These are phyloP conservation scores for Blastobasis adustella DNA, from an alignment of 2,888 invertebrate species.

Conservation along the genomic window DNA sequence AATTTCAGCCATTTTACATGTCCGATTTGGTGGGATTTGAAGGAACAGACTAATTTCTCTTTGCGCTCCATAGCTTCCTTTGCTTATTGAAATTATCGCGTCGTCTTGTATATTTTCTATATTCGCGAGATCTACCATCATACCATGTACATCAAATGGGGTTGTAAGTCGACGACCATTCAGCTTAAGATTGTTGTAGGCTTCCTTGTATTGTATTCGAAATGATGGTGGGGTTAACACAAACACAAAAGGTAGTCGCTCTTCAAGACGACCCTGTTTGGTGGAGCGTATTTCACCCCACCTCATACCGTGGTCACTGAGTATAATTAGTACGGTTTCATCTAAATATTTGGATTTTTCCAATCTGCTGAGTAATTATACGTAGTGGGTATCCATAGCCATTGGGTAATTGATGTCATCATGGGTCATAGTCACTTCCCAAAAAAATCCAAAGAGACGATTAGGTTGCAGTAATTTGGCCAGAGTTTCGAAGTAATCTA, in stretches of 20 bases:
- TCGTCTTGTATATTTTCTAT: slow-evolving; percentile 31
- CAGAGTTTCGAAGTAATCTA: slow-evolving; percentile 65
- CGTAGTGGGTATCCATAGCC: slow-evolving; percentile 77
- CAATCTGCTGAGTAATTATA: slow-evolving; percentile 65
- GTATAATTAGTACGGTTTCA: slow-evolving; percentile 76
- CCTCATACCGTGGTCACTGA: slow-evolving; percentile 91
- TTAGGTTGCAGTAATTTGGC: too few species aligned
- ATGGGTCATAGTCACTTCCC: slow-evolving; percentile 85
- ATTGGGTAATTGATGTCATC: slow-evolving; percentile 83
- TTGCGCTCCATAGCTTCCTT: slow-evolving; percentile 31
- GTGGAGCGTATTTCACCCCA: slow-evolving; percentile 85
- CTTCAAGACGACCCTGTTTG: slow-evolving; percentile 87
- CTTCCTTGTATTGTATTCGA: slow-evolving; percentile 67
- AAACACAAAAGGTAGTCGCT: slow-evolving; percentile 84
- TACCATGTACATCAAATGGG: slow-evolving; percentile 84
- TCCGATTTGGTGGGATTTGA: slow-evolving; percentile 77
- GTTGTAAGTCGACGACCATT: slow-evolving; percentile 80
- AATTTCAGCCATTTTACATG: slow-evolving; percentile 82
- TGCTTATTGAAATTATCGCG: slow-evolving; percentile 24
- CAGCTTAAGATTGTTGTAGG: slow-evolving; percentile 72
- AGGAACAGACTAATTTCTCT: slow-evolving; percentile 82
- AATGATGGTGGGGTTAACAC: slow-evolving; percentile 81
- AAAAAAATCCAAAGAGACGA: slow-evolving; percentile 81
- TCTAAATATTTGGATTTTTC: slow-evolving; percentile 64
- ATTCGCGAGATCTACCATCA: slow-evolving; percentile 78